Base-by-base conservation (phyloP, 2,113 vertebrate genomes). In the Etheostoma spectabile region DNA sequence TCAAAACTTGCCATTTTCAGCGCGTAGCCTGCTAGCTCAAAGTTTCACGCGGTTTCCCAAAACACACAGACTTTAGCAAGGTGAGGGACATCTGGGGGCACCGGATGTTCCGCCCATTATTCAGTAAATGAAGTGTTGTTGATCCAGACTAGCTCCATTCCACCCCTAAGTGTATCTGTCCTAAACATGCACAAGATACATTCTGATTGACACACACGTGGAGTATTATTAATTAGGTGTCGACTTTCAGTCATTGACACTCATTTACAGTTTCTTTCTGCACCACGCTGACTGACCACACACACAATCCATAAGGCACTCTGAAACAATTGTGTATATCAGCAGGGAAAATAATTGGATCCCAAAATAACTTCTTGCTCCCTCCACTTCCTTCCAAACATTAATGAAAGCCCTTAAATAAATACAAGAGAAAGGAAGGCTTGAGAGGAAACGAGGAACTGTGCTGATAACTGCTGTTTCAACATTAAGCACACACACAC, bases 291-390 rank as follows among this genome's bases (percentile, higher is more conserved):
- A 21, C 15, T 45, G 49, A 6, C 18, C 38, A 64, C 62, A 74
- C 62, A 74, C 62, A 49, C 51, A 65, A 85, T 89, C 48, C 53
- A 61, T 7, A 6, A 79, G 6, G 62, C 82, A 79, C 68, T 61
- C 45, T 62, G 59, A 73, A 80, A 83, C 85, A 88, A 89, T 76
- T 85, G 83, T 82, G 77, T 82, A 83, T 74, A 88, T 92, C 88
- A 90, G 91, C 91, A 90, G 76, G 71, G 88, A 90, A 90, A 87
- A 90, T 92, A 89, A 90, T 86, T 88, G 84, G 81, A 85, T 88
- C 88, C 85, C 74, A 91, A 91, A 92, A 92, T 90, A 92, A 82
- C 86, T 78, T 77, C 65, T 56, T 70, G 63, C 80, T 77, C 66
- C 82, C 86, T 52, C 64, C 61, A 46, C 27, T 14, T 57, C 14